Evolutionary conservation across 2,113 vertebrate genomes (phyloP), one percentile per base, ranked within the genome.

Genomic region (Triplophysa siluroides): DNA sequence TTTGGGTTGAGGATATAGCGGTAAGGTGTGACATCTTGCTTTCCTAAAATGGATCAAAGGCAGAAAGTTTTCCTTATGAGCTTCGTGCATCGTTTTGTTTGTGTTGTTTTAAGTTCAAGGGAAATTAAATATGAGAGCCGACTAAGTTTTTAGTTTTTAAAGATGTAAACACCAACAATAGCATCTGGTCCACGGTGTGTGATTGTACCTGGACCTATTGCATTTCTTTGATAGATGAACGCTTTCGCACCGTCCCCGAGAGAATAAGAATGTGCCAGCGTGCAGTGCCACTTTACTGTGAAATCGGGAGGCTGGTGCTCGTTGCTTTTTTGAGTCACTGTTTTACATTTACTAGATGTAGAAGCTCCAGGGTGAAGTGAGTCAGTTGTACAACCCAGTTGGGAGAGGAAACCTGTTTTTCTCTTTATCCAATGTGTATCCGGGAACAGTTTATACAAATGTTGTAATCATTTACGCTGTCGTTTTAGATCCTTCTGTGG

Each of bases 1-100:
- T 74, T 74, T 50, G 76, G 45, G 65, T 54, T 76, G 60, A 60
- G 23, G 29, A 68, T 26, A 50, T 26, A 50, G 64, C 52, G 38
- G 65, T 29, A 69, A 54, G 43, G 24, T 79, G 29, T 82, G 67
- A 26, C 70, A 50, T 62, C 38, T 66, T 58, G 65, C 56, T 83
- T 38, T 79, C 74, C 69, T 45, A 73, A 80, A 78, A 75, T 77
- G 80, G 54, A 76, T 75, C 45, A 81, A 67, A 68, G 61, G 58
- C 52, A 70, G 68, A 29, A 26, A 68, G 45, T 69, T 61, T 70
- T 24, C 56, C 24, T 76, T 84, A 78, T 71, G 67, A 70, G 63
- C 54, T 81, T 61, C 23, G 60, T 24, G 62, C 19, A 60, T 67
- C 61, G 68, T 43, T 67, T 47, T 54, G 69, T 56, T 75, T 62